Evolutionary conservation across 2,797 vertebrate species (phyloP).

Genomic region (Myotis pilosus): DNA sequence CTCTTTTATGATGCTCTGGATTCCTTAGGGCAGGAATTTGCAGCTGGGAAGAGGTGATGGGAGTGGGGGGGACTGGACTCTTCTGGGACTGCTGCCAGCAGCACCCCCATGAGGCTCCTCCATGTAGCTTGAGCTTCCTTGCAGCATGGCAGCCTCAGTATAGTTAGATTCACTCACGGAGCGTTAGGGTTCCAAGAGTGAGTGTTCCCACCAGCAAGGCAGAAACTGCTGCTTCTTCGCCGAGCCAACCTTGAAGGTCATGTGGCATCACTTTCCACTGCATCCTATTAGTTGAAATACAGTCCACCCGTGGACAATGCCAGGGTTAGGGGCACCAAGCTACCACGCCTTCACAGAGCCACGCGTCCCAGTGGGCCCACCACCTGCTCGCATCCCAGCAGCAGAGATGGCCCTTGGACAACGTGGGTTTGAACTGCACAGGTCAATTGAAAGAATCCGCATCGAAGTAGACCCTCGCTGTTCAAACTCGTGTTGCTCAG

Average conservation of each 20-base stretch:
- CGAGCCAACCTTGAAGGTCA: not conserved
- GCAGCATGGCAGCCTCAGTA: not conserved
- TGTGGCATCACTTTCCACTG: fast-evolving
- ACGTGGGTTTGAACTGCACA: not conserved
- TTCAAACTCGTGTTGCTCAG: not conserved
- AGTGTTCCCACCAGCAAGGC: fast-evolving
- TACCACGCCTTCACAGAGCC: fast-evolving
- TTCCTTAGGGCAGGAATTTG: not conserved
- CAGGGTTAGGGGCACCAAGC: not conserved
- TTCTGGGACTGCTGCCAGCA: fast-evolving
- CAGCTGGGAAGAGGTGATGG: fast-evolving
- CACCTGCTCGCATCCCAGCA: not conserved
- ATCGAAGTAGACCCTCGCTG: not conserved
- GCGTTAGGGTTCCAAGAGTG: not conserved
- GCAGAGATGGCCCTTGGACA: not conserved
- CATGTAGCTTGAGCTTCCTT: not conserved
- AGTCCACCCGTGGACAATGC: not conserved
- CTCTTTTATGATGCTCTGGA: fast-evolving
- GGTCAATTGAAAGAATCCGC: not conserved
- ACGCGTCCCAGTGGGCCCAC: fast-evolving
- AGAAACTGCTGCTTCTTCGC: not conserved
- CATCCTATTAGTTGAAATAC: not conserved
- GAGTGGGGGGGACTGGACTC: fast-evolving
- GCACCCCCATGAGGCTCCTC: not conserved
- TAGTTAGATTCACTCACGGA: fast-evolving